Conservation (phyloP, 2,113 vertebrate genomes). For the Grus americana region DNA sequence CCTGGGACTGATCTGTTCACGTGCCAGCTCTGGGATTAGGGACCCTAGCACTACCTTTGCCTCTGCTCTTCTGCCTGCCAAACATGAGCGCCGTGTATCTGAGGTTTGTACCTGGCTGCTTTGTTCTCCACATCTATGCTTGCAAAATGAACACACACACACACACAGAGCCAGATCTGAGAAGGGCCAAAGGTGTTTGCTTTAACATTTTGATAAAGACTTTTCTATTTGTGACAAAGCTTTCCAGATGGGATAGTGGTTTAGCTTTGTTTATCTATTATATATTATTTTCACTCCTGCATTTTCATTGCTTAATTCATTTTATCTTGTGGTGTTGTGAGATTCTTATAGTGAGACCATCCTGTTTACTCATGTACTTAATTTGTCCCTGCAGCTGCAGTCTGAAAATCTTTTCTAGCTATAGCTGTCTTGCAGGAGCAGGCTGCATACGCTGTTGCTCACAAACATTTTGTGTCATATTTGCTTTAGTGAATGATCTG, state of each 20-base stretch:
- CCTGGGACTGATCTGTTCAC: background rate
- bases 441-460: background rate
- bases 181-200: background rate
- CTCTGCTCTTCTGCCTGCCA: background rate
- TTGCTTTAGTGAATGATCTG: background rate
- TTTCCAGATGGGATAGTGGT: background rate
- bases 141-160: background rate
- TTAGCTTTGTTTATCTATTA: background rate
- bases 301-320: background rate
- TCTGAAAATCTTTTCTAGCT: background rate
- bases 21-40: background rate
- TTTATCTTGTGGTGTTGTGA: background rate
- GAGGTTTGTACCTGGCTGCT: background rate
- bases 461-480: background rate
- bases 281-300: background rate
- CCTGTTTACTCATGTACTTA: background rate
- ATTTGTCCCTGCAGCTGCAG: background rate
- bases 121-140: background rate
- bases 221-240: background rate
- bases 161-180: background rate
- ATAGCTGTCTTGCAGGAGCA: background rate
- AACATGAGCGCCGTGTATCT: accelerated
- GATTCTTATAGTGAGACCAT: background rate
- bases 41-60: background rate
- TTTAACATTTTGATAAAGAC: background rate